A percentile compares a stretch with the other conserved stretches of the same genome.
These are phyloP conservation scores for Scaptomyza graminum DNA, from an alignment of 1,140 invertebrate species.

Conservation along the genomic window DNA sequence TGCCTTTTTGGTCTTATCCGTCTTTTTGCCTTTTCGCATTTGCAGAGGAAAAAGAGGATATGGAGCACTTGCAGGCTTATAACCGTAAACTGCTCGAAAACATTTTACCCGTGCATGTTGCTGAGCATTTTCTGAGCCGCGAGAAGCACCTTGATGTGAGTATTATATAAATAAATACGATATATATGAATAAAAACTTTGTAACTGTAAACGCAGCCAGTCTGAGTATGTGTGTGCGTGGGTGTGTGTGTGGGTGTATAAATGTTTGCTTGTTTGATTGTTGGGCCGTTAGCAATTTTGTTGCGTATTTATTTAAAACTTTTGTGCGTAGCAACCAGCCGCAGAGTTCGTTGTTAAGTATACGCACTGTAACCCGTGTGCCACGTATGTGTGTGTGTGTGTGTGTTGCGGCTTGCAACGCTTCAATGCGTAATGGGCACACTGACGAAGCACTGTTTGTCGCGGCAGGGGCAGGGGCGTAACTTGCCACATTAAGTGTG, in stretches of 20 bases:
- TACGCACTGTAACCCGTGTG: neutral
- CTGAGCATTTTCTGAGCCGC: slow-evolving; percentile 94
- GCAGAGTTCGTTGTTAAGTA: neutral
- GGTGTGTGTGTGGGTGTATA: neutral
- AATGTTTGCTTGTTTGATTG: neutral
- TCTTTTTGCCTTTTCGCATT: too few relatives aligned
- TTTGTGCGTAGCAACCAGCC: slow-evolving; percentile 6
- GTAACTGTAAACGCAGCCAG: neutral
- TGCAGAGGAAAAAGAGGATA: slow-evolving; percentile 96
- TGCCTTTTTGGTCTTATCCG: neutral
- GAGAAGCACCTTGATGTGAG: slow-evolving; percentile 92
- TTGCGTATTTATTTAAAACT: slow-evolving; percentile 6
- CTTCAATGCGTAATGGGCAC: slow-evolving; percentile 31
- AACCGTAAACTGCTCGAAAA: slow-evolving; percentile 96
- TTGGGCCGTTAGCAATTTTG: neutral
- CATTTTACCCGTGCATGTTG: slow-evolving; percentile 97
- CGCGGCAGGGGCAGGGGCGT: neutral
- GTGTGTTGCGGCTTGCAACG: slow-evolving; percentile 29
- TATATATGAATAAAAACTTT: slow-evolving; percentile 1
- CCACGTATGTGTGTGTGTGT: slow-evolving; percentile 2
- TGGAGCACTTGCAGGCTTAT: slow-evolving; percentile 96
- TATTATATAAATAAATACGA: slow-evolving; percentile 56
- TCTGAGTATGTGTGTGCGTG: too few relatives aligned
- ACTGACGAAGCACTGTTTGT: neutral
- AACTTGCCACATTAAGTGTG: slow-evolving; percentile 45